A percentile compares a stretch with the other conserved stretches of the same genome.
Conservation (phyloP, 2,888 invertebrate species). For the Tuta absoluta region DNA sequence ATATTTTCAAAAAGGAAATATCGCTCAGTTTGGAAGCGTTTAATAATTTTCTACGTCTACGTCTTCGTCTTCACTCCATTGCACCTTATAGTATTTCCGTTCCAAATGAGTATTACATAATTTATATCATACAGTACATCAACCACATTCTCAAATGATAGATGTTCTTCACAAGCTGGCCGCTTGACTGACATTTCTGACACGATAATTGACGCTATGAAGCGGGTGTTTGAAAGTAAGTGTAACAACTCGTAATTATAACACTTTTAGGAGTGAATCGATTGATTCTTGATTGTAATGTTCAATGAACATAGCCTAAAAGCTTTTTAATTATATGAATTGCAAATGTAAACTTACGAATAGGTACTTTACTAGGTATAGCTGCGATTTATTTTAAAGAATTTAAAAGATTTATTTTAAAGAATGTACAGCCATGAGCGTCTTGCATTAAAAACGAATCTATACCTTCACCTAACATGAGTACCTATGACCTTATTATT, state of each 20-base stretch:
- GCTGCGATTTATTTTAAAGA: neutral
- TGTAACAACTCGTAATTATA: constrained; percentile 14
- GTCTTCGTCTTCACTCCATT: too few relatives aligned
- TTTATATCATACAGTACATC: constrained; percentile 7
- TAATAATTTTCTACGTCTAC: too few relatives aligned
- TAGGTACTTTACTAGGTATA: neutral
- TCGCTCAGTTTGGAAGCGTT: too few relatives aligned
- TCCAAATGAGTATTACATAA: constrained; percentile 2
- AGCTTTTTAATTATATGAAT: constrained; percentile 5
- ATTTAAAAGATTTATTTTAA: too few relatives aligned
- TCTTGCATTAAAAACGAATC: neutral
- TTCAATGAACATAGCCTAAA: neutral
- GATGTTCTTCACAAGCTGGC: constrained; percentile 14
- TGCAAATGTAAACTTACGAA: neutral
- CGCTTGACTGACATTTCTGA: constrained; percentile 23
- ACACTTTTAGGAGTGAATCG: neutral
- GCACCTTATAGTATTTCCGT: constrained; percentile 3
- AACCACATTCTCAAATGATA: constrained; percentile 11
- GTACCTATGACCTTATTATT: neutral
- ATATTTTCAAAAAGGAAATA: too few relatives aligned
- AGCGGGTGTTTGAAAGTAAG: constrained; percentile 13
- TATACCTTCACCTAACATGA: neutral
- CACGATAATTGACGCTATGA: constrained; percentile 18
- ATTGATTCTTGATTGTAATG: constrained; percentile 9
- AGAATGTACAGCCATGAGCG: neutral